Percentiles rank a stretch among this genome's conserved stretches.
Evolutionary conservation across 2,888 invertebrate species (phyloP).

Genomic region (Limnephilus auricula): DNA sequence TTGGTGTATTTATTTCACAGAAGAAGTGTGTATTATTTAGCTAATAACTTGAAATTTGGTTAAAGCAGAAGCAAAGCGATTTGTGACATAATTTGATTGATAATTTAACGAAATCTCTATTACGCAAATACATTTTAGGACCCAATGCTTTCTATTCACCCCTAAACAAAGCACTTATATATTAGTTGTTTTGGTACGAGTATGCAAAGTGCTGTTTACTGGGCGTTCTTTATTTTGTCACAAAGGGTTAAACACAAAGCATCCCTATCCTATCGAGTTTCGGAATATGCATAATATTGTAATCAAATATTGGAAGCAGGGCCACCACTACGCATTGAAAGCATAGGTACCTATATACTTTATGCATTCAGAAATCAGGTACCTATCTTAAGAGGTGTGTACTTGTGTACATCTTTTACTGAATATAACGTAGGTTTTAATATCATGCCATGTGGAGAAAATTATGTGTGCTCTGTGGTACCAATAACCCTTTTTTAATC

Average conservation of each 20-base stretch:
- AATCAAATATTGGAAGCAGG: slow-evolving; percentile 58
- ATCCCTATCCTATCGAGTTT: slow-evolving; percentile 59
- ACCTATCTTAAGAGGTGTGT: neutral
- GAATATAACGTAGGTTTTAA: too few relatives aligned
- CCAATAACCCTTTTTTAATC: too few relatives aligned
- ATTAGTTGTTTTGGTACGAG: neutral
- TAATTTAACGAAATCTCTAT: neutral
- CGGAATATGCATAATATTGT: slow-evolving; percentile 54
- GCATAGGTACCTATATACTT: neutral
- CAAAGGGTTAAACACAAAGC: slow-evolving; percentile 58
- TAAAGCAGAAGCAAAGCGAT: neutral
- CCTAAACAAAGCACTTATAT: neutral
- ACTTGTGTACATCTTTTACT: neutral
- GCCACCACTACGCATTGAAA: slow-evolving; percentile 18
- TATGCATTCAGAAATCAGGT: neutral
- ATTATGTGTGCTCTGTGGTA: too few relatives aligned
- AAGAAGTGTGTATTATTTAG: neutral
- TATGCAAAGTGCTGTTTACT: slow-evolving; percentile 21
- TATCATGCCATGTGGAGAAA: too few relatives aligned
- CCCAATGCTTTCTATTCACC: neutral
- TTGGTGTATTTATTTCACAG: neutral
- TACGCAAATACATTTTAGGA: neutral
- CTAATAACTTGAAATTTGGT: neutral
- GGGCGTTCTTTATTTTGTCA: slow-evolving; percentile 8
- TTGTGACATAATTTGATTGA: neutral